Conservation (phyloP, 2,888 invertebrate species). For the Prenolepis imparis region DNA sequence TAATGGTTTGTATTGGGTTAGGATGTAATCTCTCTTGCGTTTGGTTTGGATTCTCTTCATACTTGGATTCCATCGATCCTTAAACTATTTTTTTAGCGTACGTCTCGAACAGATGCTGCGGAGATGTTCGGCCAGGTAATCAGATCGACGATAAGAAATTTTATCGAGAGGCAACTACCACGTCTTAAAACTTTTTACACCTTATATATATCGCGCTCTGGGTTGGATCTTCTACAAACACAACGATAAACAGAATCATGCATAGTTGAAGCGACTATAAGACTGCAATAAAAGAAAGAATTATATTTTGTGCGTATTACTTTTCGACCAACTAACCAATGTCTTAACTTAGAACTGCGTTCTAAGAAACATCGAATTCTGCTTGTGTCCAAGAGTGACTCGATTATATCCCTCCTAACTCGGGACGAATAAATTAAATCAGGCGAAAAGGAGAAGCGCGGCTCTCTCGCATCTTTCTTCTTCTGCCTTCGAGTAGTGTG, state of each 20-base stretch:
- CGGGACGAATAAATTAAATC: constrained; percentile 81
- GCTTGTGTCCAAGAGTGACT: constrained; percentile 18
- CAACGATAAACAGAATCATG: background rate
- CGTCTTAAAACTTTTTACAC: constrained; percentile 45
- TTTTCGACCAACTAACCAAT: background rate
- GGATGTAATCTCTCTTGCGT: constrained; percentile 51
- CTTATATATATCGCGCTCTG: constrained; percentile 45
- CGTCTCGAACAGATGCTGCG: constrained; percentile 62
- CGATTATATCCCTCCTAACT: constrained; percentile 64
- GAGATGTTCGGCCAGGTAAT: constrained; percentile 49
- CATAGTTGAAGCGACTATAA: background rate
- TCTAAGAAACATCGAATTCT: background rate
- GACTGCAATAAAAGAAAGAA: background rate
- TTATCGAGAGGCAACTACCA: constrained; percentile 57
- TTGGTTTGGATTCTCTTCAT: background rate
- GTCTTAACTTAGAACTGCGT: background rate
- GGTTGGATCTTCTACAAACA: background rate
- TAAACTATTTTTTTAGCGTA: constrained; percentile 51
- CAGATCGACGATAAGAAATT: constrained; percentile 56
- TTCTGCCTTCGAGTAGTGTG: constrained; percentile 74
- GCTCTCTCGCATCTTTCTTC: constrained; percentile 57
- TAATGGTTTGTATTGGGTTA: constrained; percentile 82
- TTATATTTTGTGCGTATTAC: background rate
- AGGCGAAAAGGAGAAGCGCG: constrained; percentile 69
- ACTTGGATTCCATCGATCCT: constrained; percentile 6